A percentile compares a stretch with the other conserved stretches of the same genome.
These are phyloP conservation scores for Hypolimnas misippus DNA, from an alignment of 2,888 invertebrate species.

Conservation along the genomic window DNA sequence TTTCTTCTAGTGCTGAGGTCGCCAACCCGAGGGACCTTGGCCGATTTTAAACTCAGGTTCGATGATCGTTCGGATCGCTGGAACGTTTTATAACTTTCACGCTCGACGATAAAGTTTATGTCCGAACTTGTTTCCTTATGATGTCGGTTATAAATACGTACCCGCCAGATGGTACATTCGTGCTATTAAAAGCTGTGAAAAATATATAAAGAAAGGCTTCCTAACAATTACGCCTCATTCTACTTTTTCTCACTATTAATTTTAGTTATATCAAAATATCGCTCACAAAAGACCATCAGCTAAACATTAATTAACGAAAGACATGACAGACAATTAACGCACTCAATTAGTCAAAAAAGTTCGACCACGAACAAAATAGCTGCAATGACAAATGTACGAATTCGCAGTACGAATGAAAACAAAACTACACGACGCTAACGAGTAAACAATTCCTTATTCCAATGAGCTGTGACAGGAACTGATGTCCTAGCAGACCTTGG, in stretches of 20 bases:
- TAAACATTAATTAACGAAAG: neutral
- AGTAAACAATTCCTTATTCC: constrained; percentile 20
- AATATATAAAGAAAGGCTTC: constrained; percentile 35
- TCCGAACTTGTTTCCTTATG: constrained; percentile 70
- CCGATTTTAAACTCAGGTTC: constrained; percentile 80
- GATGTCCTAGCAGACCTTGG: constrained; percentile 67
- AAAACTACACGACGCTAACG: neutral
- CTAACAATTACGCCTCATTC: constrained; percentile 20
- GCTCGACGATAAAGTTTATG: constrained; percentile 73
- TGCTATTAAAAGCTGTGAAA: constrained; percentile 41
- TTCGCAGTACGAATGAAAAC: neutral
- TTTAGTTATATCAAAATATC: neutral
- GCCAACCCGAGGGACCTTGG: constrained; percentile 76
- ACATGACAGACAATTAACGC: neutral
- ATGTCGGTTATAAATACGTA: constrained; percentile 67
- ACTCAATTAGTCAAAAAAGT: constrained; percentile 2
- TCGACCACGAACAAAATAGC: neutral
- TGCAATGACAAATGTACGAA: neutral
- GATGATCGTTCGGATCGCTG: constrained; percentile 64
- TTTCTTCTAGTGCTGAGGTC: constrained; percentile 55
- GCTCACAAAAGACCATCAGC: neutral
- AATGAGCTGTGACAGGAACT: constrained; percentile 37
- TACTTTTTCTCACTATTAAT: neutral
- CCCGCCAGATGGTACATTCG: constrained; percentile 61
- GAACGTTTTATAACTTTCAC: constrained; percentile 71